Base-by-base conservation (phyloP, 2,888 invertebrate genomes). In the Malacosoma neustria region DNA sequence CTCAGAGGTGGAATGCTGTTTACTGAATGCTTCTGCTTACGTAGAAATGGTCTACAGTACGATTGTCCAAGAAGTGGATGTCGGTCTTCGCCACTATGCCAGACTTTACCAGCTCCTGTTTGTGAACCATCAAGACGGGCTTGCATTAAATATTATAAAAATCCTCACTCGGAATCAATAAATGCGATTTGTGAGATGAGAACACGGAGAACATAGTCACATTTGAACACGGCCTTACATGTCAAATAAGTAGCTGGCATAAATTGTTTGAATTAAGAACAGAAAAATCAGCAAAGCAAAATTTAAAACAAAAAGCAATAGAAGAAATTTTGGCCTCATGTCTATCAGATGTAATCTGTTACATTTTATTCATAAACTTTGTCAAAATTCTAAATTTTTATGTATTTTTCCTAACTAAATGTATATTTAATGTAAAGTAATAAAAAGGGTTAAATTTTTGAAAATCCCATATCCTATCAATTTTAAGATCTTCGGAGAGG, bases 11-110 rank as follows among this genome's bases (percentile, higher is more conserved):
- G 89, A 12, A 56, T 82, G 32, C 57, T 89, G 6, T 82, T 81
- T 41, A 82, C 79, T 0, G 87, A 88, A 39, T 89, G 89, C 46
- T 72, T 71, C 43, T 89, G 89, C 46, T 67, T 87, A 29, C 85
- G 87, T 14, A 72, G 88, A 38, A 89, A 89, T 48, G 89, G 89
- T 1, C 59, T 89, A 14, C 89, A 89, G 50, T 85, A 87, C 42
- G 82, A 87, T 39, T 89, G 89, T 47, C 80, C 77, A 6, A 70
- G 88, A 42, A 80, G 66, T 36, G 84, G 80, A 22, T 87, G 88
- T 48, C 82, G 84, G 42, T 69, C 68, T 35, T 75, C 75, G 1
- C 61, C 75, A 0, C 59, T 64, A 3, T 85, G 84, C 43, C 49
- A 63, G 31, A 42, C 42, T 2, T 36, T 67, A 29, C 82, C 84